Evolutionary conservation across 53 echinoderm and acorn worm species (phyloP).

Genomic region (Glandiceps talaboti): DNA sequence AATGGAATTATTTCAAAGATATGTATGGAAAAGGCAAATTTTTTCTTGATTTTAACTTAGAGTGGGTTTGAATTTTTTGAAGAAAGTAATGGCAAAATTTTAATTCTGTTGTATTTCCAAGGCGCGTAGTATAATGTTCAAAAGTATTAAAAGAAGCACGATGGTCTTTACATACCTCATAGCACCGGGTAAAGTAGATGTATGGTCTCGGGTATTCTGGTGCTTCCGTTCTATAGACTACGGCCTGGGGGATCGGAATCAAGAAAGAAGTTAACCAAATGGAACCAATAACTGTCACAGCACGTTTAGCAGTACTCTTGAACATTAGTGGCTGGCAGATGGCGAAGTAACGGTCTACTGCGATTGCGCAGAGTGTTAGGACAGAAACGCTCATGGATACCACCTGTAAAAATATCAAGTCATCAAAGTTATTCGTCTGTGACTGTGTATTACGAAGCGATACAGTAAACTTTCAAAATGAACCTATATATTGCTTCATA

Average conservation of each 20-base stretch:
- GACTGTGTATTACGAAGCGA: too few relatives aligned
- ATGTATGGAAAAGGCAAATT: neutral
- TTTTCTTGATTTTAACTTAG: neutral
- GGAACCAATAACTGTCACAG: constrained; percentile 22
- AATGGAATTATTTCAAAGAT: neutral
- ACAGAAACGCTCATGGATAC: constrained; percentile 51
- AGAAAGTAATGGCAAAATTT: neutral
- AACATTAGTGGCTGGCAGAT: constrained; percentile 68
- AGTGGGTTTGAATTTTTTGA: neutral
- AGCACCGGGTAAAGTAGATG: constrained; percentile 47
- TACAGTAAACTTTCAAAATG: too few relatives aligned
- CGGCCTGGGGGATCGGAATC: constrained; percentile 37
- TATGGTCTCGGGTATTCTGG: constrained; percentile 13
- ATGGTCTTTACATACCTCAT: constrained; percentile 32
- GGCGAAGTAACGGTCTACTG: constrained; percentile 69
- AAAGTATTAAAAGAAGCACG: neutral
- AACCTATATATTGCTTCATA: too few relatives aligned
- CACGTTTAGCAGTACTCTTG: constrained; percentile 43
- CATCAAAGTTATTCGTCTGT: too few relatives aligned
- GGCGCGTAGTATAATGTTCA: neutral
- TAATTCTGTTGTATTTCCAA: neutral
- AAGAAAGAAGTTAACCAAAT: constrained; percentile 44
- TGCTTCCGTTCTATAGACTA: constrained; percentile 23
- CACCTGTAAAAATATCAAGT: constrained; percentile 34
- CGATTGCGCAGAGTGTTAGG: constrained; percentile 55